phyloP scores from a whole-genome alignment of 1,140 invertebrate genomes.

The Babylonia areolata region DNA sequence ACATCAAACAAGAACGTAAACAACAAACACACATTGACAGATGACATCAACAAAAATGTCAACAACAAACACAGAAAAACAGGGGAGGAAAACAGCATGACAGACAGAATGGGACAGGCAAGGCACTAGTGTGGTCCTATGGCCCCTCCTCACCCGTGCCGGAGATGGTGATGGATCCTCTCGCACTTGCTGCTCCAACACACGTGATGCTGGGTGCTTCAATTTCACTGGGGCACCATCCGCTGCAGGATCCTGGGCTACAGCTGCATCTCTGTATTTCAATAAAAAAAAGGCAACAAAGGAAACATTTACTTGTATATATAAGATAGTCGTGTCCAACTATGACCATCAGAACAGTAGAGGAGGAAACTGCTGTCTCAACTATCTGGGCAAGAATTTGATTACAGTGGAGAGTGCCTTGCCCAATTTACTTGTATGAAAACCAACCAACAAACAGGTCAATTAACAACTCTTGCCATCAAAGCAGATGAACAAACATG shows the following conservation, averaged over 20 bases:
- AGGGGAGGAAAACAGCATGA: too few species aligned
- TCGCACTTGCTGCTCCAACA: neutral
- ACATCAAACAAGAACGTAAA: neutral
- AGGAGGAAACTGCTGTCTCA: too few species aligned
- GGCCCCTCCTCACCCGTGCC: neutral
- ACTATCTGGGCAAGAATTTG: too few species aligned
- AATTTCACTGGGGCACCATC: neutral
- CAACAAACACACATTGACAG: neutral
- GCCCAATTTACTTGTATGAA: too few species aligned
- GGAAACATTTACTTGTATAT: too few species aligned
- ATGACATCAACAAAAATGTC: neutral
- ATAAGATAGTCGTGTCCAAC: too few species aligned
- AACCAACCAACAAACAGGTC: too few species aligned
- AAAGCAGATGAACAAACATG: too few species aligned
- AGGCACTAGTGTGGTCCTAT: neutral
- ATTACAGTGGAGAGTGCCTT: too few species aligned
- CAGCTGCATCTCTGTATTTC: neutral
- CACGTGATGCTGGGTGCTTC: slow-evolving; percentile 1
- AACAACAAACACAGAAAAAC: neutral
- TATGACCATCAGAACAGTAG: too few species aligned
- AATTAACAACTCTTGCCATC: too few species aligned
- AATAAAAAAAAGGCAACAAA: too few species aligned
- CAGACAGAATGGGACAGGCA: neutral
- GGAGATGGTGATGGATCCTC: neutral
- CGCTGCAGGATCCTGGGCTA: neutral